Conservation (phyloP, 2,797 vertebrate species). For the Scolopax bukidnonensis region DNA sequence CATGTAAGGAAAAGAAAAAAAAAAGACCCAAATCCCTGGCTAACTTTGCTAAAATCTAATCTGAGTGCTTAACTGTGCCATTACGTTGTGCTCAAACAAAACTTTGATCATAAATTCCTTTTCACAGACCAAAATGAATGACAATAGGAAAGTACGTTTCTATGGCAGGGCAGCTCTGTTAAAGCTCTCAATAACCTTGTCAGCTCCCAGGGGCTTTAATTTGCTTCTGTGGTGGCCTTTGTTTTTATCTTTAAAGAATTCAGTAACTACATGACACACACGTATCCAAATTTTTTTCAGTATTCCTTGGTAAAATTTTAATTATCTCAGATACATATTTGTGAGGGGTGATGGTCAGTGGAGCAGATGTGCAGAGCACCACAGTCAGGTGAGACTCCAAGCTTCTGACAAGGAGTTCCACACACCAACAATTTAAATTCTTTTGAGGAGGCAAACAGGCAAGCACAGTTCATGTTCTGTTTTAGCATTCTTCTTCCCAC, state of each 20-base stretch:
- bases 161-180: slow-evolving; percentile 54
- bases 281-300: background rate
- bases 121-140: slow-evolving; percentile 61
- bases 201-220: slow-evolving; percentile 69
- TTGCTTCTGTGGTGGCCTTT: slow-evolving; percentile 62
- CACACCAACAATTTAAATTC: background rate
- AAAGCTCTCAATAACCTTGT: slow-evolving; percentile 67
- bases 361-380: background rate
- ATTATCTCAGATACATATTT: background rate
- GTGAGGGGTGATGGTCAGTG: background rate
- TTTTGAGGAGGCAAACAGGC: background rate
- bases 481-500: background rate
- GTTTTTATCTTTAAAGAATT: slow-evolving; percentile 62
- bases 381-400: slow-evolving; percentile 10
- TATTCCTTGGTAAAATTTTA: slow-evolving; percentile 29
- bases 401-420: background rate
- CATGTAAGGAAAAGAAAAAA: background rate
- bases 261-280: slow-evolving; percentile 36
- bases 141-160: slow-evolving; percentile 58
- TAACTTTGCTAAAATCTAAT: slow-evolving; percentile 15
- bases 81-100: slow-evolving; percentile 25
- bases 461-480: slow-evolving; percentile 4
- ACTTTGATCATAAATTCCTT: slow-evolving; percentile 67
- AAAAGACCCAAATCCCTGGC: background rate
- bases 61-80: background rate